Evolutionary conservation across 2,888 invertebrate genomes (phyloP), one percentile per base, ranked within the genome.

Genomic region (Sarcophaga carnaria): DNA sequence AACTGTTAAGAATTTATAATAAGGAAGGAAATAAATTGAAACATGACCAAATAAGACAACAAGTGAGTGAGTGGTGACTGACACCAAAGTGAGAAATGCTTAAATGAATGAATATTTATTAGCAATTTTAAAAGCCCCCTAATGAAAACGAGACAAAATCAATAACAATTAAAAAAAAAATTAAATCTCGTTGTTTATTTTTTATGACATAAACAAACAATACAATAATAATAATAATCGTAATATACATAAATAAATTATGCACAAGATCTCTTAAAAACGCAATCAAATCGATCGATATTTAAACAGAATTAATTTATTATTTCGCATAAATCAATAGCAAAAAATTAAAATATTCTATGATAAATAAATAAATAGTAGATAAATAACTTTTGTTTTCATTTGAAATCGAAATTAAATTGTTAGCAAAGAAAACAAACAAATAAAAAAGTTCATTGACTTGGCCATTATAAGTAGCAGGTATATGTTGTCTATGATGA

Each of bases 311-410:
- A 71, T 49, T 54, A 54, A 54, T 54, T 54, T 54, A 54, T 54
- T 54, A 54, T 54, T 60, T 8, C 72, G 27, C 37, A 75, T 14
- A 20, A 54, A 77, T 25, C 60, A 64, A 66, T 17, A 64, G 20
- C 17, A 75, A 64, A 14, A 54, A 67, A 37, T 37, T 37, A 8
- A 37, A 37, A 37, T 37, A 10, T 37, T 37, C 37, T 37, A 37
- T 37, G 10, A 37, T 3, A 72, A 45, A 60, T 54, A 64, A 64
- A 54, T 25, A 54, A 11, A 25, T 27, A 70, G 70, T 22, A 80
- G 37, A 47, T 60, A 47, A 27, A 83, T 69, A 59, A 81, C 85
- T 78, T 66, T 86, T 86, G 76, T 76, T 83, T 86, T 86, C 83
- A 86, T 80, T 80, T 83, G 37, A 49, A 45, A 80, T 69, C 6